Percentiles rank a stretch among this genome's conserved stretches.
phyloP scores from a whole-genome alignment of 2,797 vertebrate species.

The Meda fulgida region DNA sequence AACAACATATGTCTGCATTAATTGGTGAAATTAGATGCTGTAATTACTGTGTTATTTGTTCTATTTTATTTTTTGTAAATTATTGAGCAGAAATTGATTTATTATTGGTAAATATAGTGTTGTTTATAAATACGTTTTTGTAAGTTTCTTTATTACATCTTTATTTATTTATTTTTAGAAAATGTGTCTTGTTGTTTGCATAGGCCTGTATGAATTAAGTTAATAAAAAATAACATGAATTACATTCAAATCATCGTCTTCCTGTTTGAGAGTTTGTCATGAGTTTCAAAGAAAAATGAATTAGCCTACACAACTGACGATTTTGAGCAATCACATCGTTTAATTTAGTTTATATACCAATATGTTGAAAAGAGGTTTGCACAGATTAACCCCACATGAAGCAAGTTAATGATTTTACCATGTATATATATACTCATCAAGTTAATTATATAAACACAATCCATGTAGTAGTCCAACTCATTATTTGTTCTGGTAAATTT shows the following conservation, averaged over 20 bases:
- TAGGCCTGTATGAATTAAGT: not conserved
- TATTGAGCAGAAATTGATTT: not conserved
- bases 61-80: not conserved
- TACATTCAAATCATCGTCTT: not conserved
- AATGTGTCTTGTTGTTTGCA: not conserved
- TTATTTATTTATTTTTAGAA: not conserved
- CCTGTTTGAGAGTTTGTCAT: not conserved
- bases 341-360: constrained; percentile 13
- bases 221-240: not conserved
- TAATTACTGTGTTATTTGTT: not conserved
- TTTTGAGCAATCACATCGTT: not conserved
- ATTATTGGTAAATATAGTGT: not conserved
- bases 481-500: constrained; percentile 55
- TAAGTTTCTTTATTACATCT: not conserved
- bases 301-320: not conserved
- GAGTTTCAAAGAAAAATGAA: not conserved
- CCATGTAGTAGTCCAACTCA: constrained; percentile 44
- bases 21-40: not conserved
- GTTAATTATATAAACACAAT: constrained; percentile 64
- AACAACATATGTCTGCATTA: too few species aligned
- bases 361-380: not conserved
- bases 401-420: constrained; percentile 60
- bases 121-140: not conserved
- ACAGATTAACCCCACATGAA: constrained; percentile 53
- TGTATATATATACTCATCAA: constrained; percentile 59